Evolutionary conservation across 92 coral and sea anemone species (phyloP).

Genomic region (Phenganax subtilis): DNA sequence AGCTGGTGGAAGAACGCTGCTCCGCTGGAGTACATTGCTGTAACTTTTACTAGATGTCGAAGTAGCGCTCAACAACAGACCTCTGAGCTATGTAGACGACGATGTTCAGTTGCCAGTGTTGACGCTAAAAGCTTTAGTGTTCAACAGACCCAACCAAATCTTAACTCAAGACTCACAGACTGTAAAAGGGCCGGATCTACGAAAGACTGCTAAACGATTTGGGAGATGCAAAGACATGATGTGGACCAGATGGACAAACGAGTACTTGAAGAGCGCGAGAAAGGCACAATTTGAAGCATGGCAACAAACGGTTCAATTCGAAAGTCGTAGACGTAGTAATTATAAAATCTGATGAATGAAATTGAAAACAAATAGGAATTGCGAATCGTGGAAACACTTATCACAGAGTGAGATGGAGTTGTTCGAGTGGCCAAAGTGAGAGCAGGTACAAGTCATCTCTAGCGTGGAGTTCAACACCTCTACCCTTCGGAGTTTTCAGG

Average conservation of each 20-base stretch:
- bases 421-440: background rate
- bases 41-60: conserved; percentile 4
- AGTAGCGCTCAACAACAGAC: background rate
- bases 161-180: background rate
- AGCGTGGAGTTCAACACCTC: background rate
- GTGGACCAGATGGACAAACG: background rate
- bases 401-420: background rate
- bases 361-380: background rate
- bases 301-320: background rate
- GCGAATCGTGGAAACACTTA: background rate
- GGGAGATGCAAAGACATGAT: background rate
- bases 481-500: background rate
- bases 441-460: background rate
- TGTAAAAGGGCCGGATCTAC: background rate
- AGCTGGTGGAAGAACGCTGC: conserved; percentile 14
- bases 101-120: background rate
- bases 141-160: conserved; percentile 3
- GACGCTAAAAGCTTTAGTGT: background rate
- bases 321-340: background rate
- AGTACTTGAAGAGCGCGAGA: background rate
- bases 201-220: background rate
- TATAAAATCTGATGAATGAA: background rate
- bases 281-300: background rate
- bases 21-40: conserved; percentile 18
- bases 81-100: background rate